Conservation (phyloP, 1,140 invertebrate genomes). For the Dinoponera quadriceps region DNA sequence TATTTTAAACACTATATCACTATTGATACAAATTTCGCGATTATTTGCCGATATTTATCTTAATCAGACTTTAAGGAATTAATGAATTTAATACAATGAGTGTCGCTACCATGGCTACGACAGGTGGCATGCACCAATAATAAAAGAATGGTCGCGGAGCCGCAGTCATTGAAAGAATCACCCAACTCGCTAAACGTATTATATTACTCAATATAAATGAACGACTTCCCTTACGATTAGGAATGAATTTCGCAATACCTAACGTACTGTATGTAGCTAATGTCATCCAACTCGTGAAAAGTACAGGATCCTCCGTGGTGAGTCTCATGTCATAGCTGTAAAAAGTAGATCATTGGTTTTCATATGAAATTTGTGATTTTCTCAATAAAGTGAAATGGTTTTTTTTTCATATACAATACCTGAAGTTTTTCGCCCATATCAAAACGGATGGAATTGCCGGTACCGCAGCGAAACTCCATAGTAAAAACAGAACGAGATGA, state of each 20-base stretch:
- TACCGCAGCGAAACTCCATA: slow-evolving; percentile 79
- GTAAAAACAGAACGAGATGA: slow-evolving; percentile 82
- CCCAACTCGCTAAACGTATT: slow-evolving; percentile 77
- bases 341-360: slow-evolving; percentile 46
- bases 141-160: slow-evolving; percentile 74
- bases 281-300: slow-evolving; percentile 79
- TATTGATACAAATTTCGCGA: background rate
- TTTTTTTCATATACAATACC: slow-evolving; percentile 57
- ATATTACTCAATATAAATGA: slow-evolving; percentile 74
- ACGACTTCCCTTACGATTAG: slow-evolving; percentile 58
- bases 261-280: slow-evolving; percentile 80
- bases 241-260: slow-evolving; percentile 79
- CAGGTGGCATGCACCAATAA: slow-evolving; percentile 83
- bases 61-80: slow-evolving; percentile 48
- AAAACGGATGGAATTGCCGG: slow-evolving; percentile 83
- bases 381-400: slow-evolving; percentile 4
- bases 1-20: background rate
- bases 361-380: slow-evolving; percentile 7
- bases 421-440: slow-evolving; percentile 85
- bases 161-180: slow-evolving; percentile 74
- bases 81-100: slow-evolving; percentile 76
- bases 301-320: slow-evolving; percentile 80
- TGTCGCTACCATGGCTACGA: slow-evolving; percentile 68
- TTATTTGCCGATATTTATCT: background rate
- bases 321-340: slow-evolving; percentile 81